These are phyloP conservation scores for Spilosoma lubricipeda DNA, from an alignment of 2,888 invertebrate genomes.

Conservation along the genomic window DNA sequence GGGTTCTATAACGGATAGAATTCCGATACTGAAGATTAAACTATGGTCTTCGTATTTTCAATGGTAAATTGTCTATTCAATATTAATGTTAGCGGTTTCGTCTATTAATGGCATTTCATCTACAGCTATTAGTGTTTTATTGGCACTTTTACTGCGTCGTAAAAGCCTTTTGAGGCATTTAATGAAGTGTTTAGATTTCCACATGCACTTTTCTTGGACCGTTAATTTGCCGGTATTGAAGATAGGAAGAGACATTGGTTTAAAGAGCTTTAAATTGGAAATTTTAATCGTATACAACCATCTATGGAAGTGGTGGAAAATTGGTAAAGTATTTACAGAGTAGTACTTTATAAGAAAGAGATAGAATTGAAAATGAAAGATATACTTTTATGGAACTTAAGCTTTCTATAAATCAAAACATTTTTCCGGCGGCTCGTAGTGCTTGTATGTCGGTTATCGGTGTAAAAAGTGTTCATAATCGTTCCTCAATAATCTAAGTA, in stretches of 20 bases:
- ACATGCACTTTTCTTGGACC: neutral
- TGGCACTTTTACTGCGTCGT: constrained; percentile 24
- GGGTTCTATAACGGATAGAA: neutral
- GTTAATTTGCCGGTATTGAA: neutral
- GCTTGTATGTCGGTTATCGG: too few relatives aligned
- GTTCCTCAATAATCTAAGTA: too few relatives aligned
- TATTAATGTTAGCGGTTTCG: constrained; percentile 22
- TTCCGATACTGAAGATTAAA: neutral
- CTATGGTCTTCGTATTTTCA: too few relatives aligned
- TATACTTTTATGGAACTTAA: neutral
- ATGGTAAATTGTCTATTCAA: constrained; percentile 25
- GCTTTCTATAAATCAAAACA: too few relatives aligned
- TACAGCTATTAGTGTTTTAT: constrained; percentile 35
- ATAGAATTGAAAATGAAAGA: neutral
- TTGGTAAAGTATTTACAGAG: neutral
- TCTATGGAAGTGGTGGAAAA: neutral
- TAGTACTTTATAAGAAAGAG: neutral
- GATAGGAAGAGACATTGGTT: neutral
- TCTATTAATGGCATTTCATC: constrained; percentile 24
- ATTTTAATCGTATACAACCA: neutral
- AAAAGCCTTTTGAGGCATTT: constrained; percentile 32
- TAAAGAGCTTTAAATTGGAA: neutral
- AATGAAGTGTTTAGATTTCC: constrained; percentile 21
- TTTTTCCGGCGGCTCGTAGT: too few relatives aligned
- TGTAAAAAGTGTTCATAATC: too few relatives aligned